Conservation (phyloP, 1,140 invertebrate genomes). For the Pachyrhynchus sulphureomaculatus region DNA sequence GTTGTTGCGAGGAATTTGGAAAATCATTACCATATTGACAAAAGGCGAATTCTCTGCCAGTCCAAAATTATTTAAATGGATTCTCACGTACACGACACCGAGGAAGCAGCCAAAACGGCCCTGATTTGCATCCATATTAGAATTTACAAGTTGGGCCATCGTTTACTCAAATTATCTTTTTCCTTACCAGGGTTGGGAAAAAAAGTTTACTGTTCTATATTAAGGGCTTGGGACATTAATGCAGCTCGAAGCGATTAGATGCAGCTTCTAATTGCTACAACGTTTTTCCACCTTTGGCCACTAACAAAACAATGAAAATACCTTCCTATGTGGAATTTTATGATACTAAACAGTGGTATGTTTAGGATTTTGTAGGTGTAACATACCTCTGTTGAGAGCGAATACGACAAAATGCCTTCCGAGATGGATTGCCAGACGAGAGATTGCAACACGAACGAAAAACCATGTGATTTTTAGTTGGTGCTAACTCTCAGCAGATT, state of each 20-base stretch:
- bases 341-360: too few species aligned
- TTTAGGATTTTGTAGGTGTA: too few species aligned
- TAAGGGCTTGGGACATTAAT: background rate
- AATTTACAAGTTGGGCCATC: conserved; percentile 23
- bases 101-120: conserved; percentile 21
- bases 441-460: too few species aligned
- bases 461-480: too few species aligned
- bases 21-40: conserved; percentile 29
- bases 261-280: background rate
- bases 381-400: too few species aligned
- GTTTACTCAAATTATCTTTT: conserved; percentile 23
- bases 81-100: conserved; percentile 26
- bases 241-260: too few species aligned
- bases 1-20: conserved; percentile 9
- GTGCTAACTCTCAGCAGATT: too few species aligned
- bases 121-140: conserved; percentile 29
- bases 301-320: background rate
- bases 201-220: background rate
- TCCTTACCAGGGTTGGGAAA: background rate
- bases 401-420: too few species aligned
- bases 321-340: too few species aligned
- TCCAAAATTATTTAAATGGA: conserved; percentile 26
- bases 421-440: too few species aligned
- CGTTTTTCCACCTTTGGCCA: background rate
- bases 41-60: conserved; percentile 19